These are phyloP conservation scores for Phymatocera aterrima DNA, from an alignment of 2,888 invertebrate genomes.

Conservation along the genomic window DNA sequence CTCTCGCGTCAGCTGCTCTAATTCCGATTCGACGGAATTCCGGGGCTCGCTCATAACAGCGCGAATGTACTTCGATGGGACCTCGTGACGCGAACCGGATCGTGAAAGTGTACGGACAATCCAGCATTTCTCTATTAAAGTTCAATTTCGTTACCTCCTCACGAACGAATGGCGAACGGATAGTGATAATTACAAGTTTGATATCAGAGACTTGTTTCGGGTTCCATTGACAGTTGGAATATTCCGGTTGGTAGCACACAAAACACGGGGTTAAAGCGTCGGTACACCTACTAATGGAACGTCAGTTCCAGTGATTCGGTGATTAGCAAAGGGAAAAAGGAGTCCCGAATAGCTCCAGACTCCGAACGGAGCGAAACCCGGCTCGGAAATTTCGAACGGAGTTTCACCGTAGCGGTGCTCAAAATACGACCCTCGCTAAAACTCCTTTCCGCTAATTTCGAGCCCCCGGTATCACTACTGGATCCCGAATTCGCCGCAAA, in stretches of 20 bases:
- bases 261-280: constrained; percentile 8
- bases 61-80: too few species aligned
- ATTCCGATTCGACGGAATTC: too few species aligned
- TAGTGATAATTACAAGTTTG: not conserved
- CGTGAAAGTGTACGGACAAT: too few species aligned
- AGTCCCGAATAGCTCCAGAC: not conserved
- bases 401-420: constrained; percentile 1
- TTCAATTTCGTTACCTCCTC: too few species aligned
- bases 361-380: not conserved
- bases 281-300: constrained; percentile 33
- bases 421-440: constrained; percentile 9
- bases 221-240: constrained; percentile 17
- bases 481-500: not conserved
- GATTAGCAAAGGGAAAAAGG: constrained; percentile 35
- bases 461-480: not conserved
- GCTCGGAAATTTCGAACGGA: constrained; percentile 25
- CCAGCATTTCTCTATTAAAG: too few species aligned
- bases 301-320: constrained; percentile 41
- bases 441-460: not conserved
- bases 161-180: too few species aligned
- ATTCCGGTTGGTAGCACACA: not conserved
- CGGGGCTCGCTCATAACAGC: too few species aligned
- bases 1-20: too few species aligned
- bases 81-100: too few species aligned
- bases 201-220: not conserved